These are phyloP conservation scores for Sepioteuthis lessoniana DNA, from an alignment of 2,888 invertebrate species.

Conservation along the genomic window DNA sequence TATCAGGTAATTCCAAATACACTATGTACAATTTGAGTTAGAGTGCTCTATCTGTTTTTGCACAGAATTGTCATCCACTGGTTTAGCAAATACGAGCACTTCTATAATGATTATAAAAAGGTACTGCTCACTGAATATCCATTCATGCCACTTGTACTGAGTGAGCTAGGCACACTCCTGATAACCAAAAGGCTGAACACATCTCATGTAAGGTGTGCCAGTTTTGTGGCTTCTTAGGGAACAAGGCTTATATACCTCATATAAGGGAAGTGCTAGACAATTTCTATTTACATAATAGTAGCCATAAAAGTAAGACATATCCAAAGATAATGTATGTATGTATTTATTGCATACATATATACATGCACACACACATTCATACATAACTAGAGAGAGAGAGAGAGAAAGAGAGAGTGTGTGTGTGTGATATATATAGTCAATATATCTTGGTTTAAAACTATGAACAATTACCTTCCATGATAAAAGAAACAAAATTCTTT, in stretches of 20 bases:
- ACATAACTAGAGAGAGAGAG: too few relatives aligned
- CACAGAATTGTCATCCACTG: conserved; percentile 33
- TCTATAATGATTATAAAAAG: background rate
- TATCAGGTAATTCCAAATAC: background rate
- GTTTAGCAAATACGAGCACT: conserved; percentile 33
- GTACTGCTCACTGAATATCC: background rate
- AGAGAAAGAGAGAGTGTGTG: background rate
- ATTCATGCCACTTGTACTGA: background rate
- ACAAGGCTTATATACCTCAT: conserved; percentile 5
- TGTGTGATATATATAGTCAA: background rate
- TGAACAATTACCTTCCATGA: background rate
- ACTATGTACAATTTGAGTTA: background rate
- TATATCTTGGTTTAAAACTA: background rate
- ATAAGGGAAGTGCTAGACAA: background rate
- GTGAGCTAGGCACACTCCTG: background rate
- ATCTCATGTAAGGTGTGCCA: background rate
- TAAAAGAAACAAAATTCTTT: background rate
- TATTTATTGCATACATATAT: background rate
- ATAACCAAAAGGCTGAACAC: background rate
- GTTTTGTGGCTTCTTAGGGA: background rate
- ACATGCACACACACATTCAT: too few relatives aligned
- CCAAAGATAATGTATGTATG: background rate
- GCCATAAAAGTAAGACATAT: conserved; percentile 17
- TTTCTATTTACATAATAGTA: background rate
- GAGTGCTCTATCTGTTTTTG: background rate